These are phyloP conservation scores for Bicyclus anynana DNA, from an alignment of 1,140 invertebrate species.

Conservation along the genomic window DNA sequence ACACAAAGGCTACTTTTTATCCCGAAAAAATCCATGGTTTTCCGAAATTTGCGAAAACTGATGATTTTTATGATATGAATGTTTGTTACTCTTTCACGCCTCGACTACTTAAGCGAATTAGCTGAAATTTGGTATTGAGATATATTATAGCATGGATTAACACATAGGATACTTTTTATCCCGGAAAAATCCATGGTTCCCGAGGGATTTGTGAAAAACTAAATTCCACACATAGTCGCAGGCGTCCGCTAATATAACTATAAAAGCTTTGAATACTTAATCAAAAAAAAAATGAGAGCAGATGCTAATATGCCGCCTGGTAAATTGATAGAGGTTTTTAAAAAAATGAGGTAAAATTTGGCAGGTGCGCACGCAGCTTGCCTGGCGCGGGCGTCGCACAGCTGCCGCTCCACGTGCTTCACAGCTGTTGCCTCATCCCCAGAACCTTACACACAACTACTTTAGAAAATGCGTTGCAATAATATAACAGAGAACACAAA, in stretches of 20 bases:
- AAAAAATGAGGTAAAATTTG: constrained; percentile 43
- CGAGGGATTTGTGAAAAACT: too few relatives aligned
- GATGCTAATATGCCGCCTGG: constrained; percentile 38
- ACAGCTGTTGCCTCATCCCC: constrained; percentile 58
- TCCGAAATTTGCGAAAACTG: too few relatives aligned
- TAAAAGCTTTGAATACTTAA: background rate
- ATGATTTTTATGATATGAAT: too few relatives aligned
- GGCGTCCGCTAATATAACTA: background rate
- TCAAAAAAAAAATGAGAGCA: constrained; percentile 29
- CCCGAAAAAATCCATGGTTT: too few relatives aligned
- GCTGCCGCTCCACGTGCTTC: constrained; percentile 63
- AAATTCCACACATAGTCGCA: too few relatives aligned
- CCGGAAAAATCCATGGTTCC: too few relatives aligned
- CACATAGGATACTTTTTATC: too few relatives aligned
- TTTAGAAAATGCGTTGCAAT: background rate
- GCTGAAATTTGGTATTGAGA: too few relatives aligned
- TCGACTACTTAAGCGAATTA: too few relatives aligned
- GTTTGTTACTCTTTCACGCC: too few relatives aligned
- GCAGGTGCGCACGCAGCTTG: constrained; percentile 67
- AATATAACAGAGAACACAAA: background rate
- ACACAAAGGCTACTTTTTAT: too few relatives aligned
- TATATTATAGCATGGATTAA: too few relatives aligned
- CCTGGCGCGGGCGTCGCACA: constrained; percentile 54
- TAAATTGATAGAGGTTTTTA: constrained; percentile 32
- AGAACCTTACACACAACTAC: constrained; percentile 21